Evolutionary conservation across 2,797 vertebrate species (phyloP).

Genomic region (Schizopygopsis malacanthus): DNA sequence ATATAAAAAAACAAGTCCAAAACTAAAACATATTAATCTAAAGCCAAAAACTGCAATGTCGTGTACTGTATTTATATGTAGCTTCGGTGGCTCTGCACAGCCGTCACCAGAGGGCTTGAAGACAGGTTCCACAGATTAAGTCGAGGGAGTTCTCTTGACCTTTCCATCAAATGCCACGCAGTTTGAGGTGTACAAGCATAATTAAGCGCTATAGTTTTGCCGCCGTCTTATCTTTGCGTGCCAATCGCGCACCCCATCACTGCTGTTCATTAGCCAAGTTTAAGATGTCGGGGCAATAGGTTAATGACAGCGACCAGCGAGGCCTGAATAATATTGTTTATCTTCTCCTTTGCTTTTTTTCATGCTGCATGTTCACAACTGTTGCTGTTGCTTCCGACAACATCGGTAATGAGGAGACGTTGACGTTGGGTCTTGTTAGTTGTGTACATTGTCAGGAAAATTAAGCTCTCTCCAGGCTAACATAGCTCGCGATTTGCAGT

Average conservation of each 20-base stretch:
- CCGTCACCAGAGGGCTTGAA: constrained; percentile 54
- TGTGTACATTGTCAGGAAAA: constrained; percentile 70
- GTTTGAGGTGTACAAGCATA: constrained; percentile 73
- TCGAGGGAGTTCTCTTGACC: constrained; percentile 78
- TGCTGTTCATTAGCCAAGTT: constrained; percentile 74
- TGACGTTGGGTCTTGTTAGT: constrained; percentile 68
- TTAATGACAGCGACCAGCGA: constrained; percentile 69
- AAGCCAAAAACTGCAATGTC: not conserved
- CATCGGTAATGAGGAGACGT: constrained; percentile 77
- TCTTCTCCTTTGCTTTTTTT: constrained; percentile 58
- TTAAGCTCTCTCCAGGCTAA: constrained; percentile 77
- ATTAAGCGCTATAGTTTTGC: constrained; percentile 72
- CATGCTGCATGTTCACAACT: constrained; percentile 66
- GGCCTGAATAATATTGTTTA: constrained; percentile 70
- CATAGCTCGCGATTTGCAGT: constrained; percentile 81
- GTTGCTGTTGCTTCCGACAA: constrained; percentile 71
- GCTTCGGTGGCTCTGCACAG: constrained; percentile 2
- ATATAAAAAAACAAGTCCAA: not conserved
- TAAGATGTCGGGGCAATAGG: constrained; percentile 74
- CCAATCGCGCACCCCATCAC: constrained; percentile 55
- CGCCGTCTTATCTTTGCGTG: constrained; percentile 65
- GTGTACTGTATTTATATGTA: not conserved
- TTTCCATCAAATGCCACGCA: constrained; percentile 76
- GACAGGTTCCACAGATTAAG: constrained; percentile 73
- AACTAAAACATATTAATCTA: not conserved